Conservation (phyloP, 2,113 vertebrate genomes). For the Syngnathus typhle region DNA sequence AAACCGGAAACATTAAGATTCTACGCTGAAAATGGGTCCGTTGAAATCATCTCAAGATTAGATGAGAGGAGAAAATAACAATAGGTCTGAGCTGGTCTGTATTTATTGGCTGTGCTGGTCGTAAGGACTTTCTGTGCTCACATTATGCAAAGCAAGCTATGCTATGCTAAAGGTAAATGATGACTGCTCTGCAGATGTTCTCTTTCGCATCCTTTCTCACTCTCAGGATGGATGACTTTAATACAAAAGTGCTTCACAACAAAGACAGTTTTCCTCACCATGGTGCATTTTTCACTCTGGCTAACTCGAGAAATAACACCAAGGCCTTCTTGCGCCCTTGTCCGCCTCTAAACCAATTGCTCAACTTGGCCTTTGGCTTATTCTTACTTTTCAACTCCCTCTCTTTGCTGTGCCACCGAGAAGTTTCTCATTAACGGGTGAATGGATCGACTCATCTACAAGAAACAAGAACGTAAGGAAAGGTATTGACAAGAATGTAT, state of each 20-base stretch:
- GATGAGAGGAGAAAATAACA: conserved; percentile 6
- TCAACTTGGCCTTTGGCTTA: conserved; percentile 6
- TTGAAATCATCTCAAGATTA: not conserved
- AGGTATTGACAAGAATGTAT: conserved; percentile 9
- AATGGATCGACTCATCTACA: conserved; percentile 11
- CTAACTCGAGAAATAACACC: conserved; percentile 28
- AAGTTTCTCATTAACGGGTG: conserved; percentile 1
- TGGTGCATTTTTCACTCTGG: conserved; percentile 31
- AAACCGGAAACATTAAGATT: conserved; percentile 9
- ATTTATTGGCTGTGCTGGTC: conserved; percentile 60
- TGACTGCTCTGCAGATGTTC: conserved; percentile 38
- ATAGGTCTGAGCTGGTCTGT: conserved; percentile 41
- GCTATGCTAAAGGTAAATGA: conserved; percentile 62
- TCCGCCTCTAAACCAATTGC: conserved; percentile 11
- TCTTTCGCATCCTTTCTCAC: conserved; percentile 12
- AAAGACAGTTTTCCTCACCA: conserved; percentile 28
- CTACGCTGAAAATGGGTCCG: conserved; percentile 9
- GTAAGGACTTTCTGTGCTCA: conserved; percentile 51
- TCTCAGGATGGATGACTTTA: conserved; percentile 64
- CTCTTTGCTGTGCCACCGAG: not conserved
- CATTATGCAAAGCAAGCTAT: conserved; percentile 54
- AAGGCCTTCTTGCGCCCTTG: conserved; percentile 2
- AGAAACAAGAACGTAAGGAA: conserved; percentile 11
- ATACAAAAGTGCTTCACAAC: conserved; percentile 50
- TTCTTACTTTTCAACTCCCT: not conserved